phyloP scores from a whole-genome alignment of 2,888 invertebrate genomes.

The Caenorhabditis virilis region DNA sequence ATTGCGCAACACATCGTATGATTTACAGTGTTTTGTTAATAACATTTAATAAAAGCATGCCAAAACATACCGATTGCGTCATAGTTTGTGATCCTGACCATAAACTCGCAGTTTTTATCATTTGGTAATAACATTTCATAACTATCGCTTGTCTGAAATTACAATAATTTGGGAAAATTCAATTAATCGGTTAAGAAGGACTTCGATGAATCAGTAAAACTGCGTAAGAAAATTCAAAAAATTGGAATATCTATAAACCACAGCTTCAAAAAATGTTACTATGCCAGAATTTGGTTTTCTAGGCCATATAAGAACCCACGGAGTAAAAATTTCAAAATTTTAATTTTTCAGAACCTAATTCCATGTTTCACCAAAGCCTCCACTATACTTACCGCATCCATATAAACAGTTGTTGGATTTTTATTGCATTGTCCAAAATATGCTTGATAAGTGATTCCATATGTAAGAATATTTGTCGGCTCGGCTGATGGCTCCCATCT shows the following conservation, averaged over 20 bases:
- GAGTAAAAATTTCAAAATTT: slow-evolving; percentile 1
- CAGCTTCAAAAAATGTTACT: too few relatives aligned
- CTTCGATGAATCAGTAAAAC: too few relatives aligned
- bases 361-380: too few relatives aligned
- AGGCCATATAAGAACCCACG: too few relatives aligned
- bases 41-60: not conserved
- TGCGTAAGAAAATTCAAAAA: too few relatives aligned
- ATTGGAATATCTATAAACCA: too few relatives aligned
- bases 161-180: too few relatives aligned
- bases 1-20: slow-evolving; percentile 17
- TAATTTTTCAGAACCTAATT: not conserved
- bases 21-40: slow-evolving; percentile 34
- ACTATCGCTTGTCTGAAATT: slow-evolving; percentile 47
- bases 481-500: slow-evolving; percentile 61
- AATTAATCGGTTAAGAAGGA: too few relatives aligned
- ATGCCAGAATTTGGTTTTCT: too few relatives aligned
- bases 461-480: slow-evolving; percentile 54
- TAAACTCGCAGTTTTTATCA: slow-evolving; percentile 54
- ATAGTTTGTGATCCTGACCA: slow-evolving; percentile 59
- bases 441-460: slow-evolving; percentile 49
- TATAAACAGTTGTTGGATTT: slow-evolving; percentile 44
- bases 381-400: slow-evolving; percentile 47
- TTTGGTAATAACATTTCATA: slow-evolving; percentile 44
- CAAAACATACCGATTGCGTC: slow-evolving; percentile 50
- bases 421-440: slow-evolving; percentile 41